Evolutionary conservation across 2,888 invertebrate species (phyloP).

Genomic region (Lithophane socia): DNA sequence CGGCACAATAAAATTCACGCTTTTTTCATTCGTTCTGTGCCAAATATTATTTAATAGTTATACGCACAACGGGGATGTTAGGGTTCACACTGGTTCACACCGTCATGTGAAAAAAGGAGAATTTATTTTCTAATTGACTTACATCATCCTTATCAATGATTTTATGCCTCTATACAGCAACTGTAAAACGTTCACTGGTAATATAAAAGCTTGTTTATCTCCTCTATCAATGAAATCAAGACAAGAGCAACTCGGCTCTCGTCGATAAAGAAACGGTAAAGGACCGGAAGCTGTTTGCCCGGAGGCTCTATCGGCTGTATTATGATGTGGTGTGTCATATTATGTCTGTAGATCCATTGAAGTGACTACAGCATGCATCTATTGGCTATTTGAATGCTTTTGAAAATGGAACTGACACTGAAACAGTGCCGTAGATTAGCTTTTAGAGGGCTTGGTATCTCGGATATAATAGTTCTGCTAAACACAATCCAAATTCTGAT

Average conservation of each 20-base stretch:
- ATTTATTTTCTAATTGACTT: not conserved
- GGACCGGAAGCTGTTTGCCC: conserved; percentile 53
- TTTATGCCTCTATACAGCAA: not conserved
- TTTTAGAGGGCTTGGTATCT: not conserved
- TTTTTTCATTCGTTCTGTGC: conserved; percentile 23
- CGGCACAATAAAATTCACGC: conserved; percentile 31
- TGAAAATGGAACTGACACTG: not conserved
- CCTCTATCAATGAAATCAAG: conserved; percentile 43
- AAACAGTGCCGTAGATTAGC: not conserved
- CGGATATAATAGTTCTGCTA: not conserved
- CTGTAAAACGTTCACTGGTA: not conserved
- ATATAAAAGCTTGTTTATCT: conserved; percentile 16
- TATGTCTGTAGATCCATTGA: conserved; percentile 28
- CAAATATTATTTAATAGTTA: conserved; percentile 51
- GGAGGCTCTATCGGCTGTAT: conserved; percentile 47
- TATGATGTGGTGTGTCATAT: conserved; percentile 42
- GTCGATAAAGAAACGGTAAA: conserved; percentile 39
- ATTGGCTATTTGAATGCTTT: conserved; percentile 20
- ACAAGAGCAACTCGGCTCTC: conserved; percentile 3
- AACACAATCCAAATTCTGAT: not conserved
- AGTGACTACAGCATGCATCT: not conserved
- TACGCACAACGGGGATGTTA: not conserved
- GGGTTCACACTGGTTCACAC: conserved; percentile 2
- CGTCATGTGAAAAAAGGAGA: not conserved
- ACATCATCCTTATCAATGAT: not conserved